A percentile compares a stretch with the other conserved stretches of the same genome.
phyloP scores from a whole-genome alignment of 2,888 invertebrate species.

The Temnothorax unifasciatus region DNA sequence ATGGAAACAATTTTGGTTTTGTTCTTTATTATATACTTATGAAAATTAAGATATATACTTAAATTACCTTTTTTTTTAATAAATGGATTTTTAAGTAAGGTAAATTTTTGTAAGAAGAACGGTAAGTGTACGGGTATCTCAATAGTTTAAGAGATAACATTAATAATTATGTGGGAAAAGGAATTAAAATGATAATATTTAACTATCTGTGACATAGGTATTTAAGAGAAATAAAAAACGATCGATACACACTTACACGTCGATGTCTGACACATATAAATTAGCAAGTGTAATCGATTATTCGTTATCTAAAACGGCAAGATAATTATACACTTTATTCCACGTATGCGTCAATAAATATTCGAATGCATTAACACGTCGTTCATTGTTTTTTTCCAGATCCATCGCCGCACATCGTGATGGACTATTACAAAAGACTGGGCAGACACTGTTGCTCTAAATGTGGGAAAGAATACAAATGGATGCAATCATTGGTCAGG shows the following conservation, averaged over 20 bases:
- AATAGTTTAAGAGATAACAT: background rate
- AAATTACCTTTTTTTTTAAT: background rate
- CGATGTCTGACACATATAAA: background rate
- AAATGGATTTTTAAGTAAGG: background rate
- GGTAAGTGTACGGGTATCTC: background rate
- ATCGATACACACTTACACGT: background rate
- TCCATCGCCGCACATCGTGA: background rate
- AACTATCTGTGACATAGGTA: background rate
- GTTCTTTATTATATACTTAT: constrained; percentile 5
- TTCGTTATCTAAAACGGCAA: background rate
- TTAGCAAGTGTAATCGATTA: background rate
- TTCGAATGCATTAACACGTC: constrained; percentile 59
- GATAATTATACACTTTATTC: constrained; percentile 15
- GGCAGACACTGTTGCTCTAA: constrained; percentile 87
- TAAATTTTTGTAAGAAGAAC: background rate
- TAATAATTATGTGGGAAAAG: constrained; percentile 8
- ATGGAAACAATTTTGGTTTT: background rate
- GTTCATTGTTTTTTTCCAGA: constrained; percentile 31
- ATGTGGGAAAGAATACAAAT: constrained; percentile 92
- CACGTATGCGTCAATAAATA: background rate
- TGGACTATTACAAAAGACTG: constrained; percentile 82
- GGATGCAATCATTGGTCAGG: constrained; percentile 91
- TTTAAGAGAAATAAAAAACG: background rate
- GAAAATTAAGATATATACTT: background rate
- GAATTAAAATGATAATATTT: constrained; percentile 1